Percentiles rank a stretch among this genome's conserved stretches.
Evolutionary conservation across 2,888 invertebrate genomes (phyloP).

Genomic region (Megastigmus dorsalis): DNA sequence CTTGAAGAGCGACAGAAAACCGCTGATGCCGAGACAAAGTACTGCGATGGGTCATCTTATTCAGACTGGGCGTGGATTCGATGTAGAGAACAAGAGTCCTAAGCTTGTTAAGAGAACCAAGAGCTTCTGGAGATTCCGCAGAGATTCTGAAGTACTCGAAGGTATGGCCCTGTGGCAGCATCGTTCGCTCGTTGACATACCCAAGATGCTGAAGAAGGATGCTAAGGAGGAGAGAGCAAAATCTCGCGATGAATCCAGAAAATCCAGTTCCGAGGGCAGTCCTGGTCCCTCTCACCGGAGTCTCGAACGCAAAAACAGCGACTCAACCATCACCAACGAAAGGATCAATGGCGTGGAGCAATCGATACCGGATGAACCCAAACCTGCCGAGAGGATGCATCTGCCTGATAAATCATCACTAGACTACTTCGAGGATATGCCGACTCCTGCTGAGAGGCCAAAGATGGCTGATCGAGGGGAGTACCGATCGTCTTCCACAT

Average conservation of each 20-base stretch:
- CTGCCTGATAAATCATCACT: slow-evolving; percentile 65
- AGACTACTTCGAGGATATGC: slow-evolving; percentile 68
- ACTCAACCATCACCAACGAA: slow-evolving; percentile 68
- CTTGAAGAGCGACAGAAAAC: slow-evolving; percentile 73
- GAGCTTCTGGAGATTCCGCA: slow-evolving; percentile 90
- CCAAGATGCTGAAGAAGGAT: slow-evolving; percentile 77
- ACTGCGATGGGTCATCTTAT: slow-evolving; percentile 64
- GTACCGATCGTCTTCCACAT: slow-evolving; percentile 32
- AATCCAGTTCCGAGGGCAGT: slow-evolving; percentile 60
- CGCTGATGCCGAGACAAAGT: slow-evolving; percentile 76
- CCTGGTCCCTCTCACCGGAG: slow-evolving; percentile 55
- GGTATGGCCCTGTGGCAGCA: slow-evolving; percentile 93
- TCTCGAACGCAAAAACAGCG: slow-evolving; percentile 66
- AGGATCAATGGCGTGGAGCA: slow-evolving; percentile 51
- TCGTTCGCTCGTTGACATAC: slow-evolving; percentile 86
- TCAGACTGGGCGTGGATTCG: slow-evolving; percentile 69
- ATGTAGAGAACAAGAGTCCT: slow-evolving; percentile 76
- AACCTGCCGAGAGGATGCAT: slow-evolving; percentile 70
- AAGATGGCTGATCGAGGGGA: slow-evolving; percentile 41
- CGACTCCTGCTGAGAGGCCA: slow-evolving; percentile 72
- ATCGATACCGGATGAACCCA: slow-evolving; percentile 64
- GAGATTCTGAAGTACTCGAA: slow-evolving; percentile 84
- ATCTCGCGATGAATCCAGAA: slow-evolving; percentile 58
- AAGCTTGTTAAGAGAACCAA: slow-evolving; percentile 85
- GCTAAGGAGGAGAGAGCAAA: slow-evolving; percentile 74